Evolutionary conservation across 1,140 invertebrate species (phyloP), one percentile per base, ranked within the genome.

Genomic region (Brachionus asplanchnoidis): DNA sequence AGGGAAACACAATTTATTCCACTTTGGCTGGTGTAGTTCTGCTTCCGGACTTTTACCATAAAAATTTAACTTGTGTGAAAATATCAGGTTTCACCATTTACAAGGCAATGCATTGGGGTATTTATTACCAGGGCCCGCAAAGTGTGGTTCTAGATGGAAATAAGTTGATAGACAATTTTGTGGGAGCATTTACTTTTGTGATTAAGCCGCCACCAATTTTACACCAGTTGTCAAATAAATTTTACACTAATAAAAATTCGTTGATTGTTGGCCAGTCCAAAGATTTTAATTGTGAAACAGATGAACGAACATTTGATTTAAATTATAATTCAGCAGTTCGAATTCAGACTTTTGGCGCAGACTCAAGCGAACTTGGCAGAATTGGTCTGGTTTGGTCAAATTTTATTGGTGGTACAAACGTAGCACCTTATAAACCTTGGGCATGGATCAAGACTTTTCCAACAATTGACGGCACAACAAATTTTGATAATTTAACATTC

Each of bases 391-490:
- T 56, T 2, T 86, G 86, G 60, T 50, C 86, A 3, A 85, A 84
- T 1, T 88, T 88, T 79, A 86, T 84, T n/a, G 80, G 84, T n/a
- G 87, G 86, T 0, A 3, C 56, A 17, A 89, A 89, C 77, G 75
- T 65, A 0, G 87, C 86, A 14, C 88, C 88, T 0, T 80, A 79
- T 2, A 87, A 88, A 60, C 86, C 87, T 4, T 87, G 86, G 42
- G 2, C 53, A 36, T 53, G 79, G 0, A 8, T 82, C 0, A 82
- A 17, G 53, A 65, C 79, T 3, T 82, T 17, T 42, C 14, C 66
- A 17, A 2, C 79, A 12, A 2, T 82, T 1, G 79, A 75, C 20
- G 84, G 84, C 7, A 14, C 6, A 56, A 84, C 65, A 7, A 1
- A 9, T 14, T 46, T 77, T 12, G 20, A 73, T 0, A 84, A 84